phyloP scores from a whole-genome alignment of 1,140 invertebrate genomes.

The Nilaparvata lugens region DNA sequence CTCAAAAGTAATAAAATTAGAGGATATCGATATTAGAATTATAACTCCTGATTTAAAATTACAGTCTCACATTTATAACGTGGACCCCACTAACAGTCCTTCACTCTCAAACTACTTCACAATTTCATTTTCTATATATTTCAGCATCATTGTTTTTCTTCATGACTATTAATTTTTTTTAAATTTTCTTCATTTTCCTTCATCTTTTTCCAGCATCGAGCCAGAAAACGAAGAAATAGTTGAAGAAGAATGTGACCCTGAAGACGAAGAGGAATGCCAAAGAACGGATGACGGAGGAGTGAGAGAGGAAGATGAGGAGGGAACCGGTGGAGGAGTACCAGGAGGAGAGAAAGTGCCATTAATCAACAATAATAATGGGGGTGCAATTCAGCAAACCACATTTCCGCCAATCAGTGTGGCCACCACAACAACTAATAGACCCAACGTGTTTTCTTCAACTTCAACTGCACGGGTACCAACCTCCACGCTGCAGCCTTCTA shows the following conservation, averaged over 20 bases:
- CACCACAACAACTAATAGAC: slow-evolving; percentile 22
- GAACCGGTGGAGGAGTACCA: too few species aligned
- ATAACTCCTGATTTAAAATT: too few species aligned
- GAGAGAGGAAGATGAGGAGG: slow-evolving; percentile 11
- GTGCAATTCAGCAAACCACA: background rate
- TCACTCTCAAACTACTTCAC: too few species aligned
- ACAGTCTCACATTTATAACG: too few species aligned
- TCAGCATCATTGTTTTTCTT: too few species aligned
- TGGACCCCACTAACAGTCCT: too few species aligned
- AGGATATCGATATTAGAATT: too few species aligned
- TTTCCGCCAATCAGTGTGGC: slow-evolving; percentile 25
- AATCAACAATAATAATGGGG: too few species aligned
- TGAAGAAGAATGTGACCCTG: slow-evolving; percentile 30
- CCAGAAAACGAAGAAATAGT: slow-evolving; percentile 22
- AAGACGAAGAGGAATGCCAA: slow-evolving; percentile 23
- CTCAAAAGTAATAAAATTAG: too few species aligned
- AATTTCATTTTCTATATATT: too few species aligned
- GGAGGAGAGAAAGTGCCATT: too few species aligned
- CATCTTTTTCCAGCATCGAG: slow-evolving; percentile 20
- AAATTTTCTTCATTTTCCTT: background rate
- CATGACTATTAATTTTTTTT: too few species aligned
- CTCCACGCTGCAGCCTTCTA: slow-evolving; percentile 24
- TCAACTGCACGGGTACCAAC: slow-evolving; percentile 23
- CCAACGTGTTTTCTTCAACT: slow-evolving; percentile 22
- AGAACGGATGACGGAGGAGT: slow-evolving; percentile 10